A percentile compares a stretch with the other conserved stretches of the same genome.
phyloP scores from a whole-genome alignment of 2,888 invertebrate species.

The Epicampocera succincta region DNA sequence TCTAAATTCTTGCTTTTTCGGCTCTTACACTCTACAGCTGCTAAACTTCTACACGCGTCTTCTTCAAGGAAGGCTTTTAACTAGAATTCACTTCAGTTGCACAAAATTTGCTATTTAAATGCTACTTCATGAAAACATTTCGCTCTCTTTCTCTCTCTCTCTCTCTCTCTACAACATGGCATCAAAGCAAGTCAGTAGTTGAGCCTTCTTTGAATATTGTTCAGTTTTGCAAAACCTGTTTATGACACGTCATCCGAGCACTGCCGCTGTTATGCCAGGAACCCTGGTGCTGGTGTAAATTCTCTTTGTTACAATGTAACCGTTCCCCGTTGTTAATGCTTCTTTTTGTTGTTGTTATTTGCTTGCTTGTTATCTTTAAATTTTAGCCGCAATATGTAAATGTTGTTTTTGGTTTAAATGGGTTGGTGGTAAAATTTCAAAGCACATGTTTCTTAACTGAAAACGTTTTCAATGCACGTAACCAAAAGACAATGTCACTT shows the following conservation, averaged over 20 bases:
- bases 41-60: too few species aligned
- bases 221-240: constrained; percentile 15
- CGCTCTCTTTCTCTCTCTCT: too few species aligned
- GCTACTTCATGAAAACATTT: too few species aligned
- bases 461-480: constrained; percentile 41
- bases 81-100: too few species aligned
- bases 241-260: constrained; percentile 19
- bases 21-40: too few species aligned
- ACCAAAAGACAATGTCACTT: constrained; percentile 52
- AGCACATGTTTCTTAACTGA: constrained; percentile 57
- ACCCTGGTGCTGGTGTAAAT: constrained; percentile 16
- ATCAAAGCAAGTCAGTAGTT: background rate
- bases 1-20: too few species aligned
- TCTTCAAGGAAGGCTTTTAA: too few species aligned
- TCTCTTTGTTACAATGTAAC: constrained; percentile 47
- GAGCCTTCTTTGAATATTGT: background rate
- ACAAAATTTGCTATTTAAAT: too few species aligned
- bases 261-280: background rate
- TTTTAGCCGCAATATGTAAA: constrained; percentile 59
- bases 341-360: constrained; percentile 1
- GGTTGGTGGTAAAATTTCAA: constrained; percentile 24
- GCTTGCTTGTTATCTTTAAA: constrained; percentile 45
- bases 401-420: constrained; percentile 27
- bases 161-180: background rate
- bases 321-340: constrained; percentile 24